Conservation (phyloP, 23 tunicate species). For the Oikopleura dioica region DNA sequence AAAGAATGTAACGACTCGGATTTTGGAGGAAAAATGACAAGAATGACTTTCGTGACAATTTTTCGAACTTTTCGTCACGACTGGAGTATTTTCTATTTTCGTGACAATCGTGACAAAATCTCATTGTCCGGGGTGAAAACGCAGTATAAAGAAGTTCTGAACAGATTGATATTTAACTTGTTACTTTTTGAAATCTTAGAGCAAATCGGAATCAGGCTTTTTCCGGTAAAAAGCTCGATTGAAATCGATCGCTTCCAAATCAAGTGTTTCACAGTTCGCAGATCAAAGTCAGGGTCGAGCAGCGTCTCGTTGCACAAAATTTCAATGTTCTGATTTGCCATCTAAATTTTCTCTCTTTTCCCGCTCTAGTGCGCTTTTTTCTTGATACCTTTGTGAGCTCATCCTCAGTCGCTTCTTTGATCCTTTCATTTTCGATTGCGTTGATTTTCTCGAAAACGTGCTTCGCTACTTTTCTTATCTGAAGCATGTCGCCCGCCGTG, state of each 20-base stretch:
- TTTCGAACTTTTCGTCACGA: no score
- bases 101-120: no score
- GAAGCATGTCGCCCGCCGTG: slow-evolving; percentile 62
- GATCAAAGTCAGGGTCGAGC: slow-evolving; percentile 49
- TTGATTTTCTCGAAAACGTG: slow-evolving; percentile 64
- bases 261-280: slow-evolving; percentile 69
- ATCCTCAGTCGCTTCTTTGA: not conserved
- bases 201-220: not conserved
- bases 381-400: not conserved
- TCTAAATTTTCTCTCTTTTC: not conserved
- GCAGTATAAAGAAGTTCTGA: no score
- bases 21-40: no score
- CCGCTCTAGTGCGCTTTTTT: not conserved
- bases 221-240: slow-evolving; percentile 22
- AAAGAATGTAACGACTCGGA: no score
- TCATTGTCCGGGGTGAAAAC: no score
- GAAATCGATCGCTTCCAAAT: slow-evolving; percentile 50
- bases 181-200: no score
- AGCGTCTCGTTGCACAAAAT: slow-evolving; percentile 47
- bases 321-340: slow-evolving; percentile 31
- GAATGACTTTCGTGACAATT: no score
- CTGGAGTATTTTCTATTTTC: no score
- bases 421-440: not conserved
- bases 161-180: no score
- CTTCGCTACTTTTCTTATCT: slow-evolving; percentile 80